phyloP scores from a whole-genome alignment of 2,888 invertebrate species.

The Congeria kusceri region DNA sequence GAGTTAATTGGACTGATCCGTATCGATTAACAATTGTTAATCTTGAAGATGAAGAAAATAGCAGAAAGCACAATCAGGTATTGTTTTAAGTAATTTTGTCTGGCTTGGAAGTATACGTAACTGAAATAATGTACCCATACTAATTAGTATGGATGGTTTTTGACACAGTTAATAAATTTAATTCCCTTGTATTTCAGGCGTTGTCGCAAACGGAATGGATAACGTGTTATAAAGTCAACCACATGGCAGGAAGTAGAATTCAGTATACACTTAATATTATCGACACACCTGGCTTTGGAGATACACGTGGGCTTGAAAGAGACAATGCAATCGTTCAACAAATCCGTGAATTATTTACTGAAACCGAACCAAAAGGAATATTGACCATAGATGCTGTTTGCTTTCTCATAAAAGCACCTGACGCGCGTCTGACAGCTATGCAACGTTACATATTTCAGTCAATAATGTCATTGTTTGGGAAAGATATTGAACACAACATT shows the following conservation, averaged over 20 bases:
- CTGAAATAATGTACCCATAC: too few species aligned
- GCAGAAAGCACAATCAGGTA: neutral
- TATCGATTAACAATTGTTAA: conserved; percentile 17
- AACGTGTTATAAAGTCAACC: conserved; percentile 40
- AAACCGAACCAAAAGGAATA: conserved; percentile 44
- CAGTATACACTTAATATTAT: conserved; percentile 46
- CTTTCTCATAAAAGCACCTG: conserved; percentile 61
- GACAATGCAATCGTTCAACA: conserved; percentile 35
- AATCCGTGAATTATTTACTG: conserved; percentile 24
- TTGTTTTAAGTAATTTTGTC: too few species aligned
- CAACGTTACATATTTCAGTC: conserved; percentile 65
- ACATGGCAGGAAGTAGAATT: conserved; percentile 15
- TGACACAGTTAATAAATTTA: too few species aligned
- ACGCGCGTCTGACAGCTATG: conserved; percentile 56
- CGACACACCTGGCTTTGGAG: conserved; percentile 53
- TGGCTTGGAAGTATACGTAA: too few species aligned
- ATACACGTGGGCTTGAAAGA: conserved; percentile 36
- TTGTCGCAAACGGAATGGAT: conserved; percentile 55
- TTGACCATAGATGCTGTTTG: conserved; percentile 62
- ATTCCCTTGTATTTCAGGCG: conserved; percentile 18
- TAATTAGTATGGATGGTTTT: too few species aligned
- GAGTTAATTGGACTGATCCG: conserved; percentile 42
- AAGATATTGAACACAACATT: conserved; percentile 61
- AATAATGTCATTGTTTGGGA: conserved; percentile 62
- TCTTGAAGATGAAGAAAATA: neutral